These are phyloP conservation scores for Cheilosia vulpina DNA, from an alignment of 2,888 invertebrate genomes.

Conservation along the genomic window DNA sequence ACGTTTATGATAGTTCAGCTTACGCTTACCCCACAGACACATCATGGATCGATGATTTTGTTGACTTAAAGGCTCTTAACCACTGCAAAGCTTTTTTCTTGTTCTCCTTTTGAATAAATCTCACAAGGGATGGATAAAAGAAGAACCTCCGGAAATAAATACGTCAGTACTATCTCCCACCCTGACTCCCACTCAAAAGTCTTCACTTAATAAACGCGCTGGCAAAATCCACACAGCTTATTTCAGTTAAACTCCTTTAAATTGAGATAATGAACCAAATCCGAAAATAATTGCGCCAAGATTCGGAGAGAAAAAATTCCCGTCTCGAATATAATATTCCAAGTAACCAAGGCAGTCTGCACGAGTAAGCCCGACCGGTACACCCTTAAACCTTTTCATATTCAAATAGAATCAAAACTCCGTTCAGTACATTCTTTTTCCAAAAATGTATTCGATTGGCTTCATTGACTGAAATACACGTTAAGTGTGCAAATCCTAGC, in stretches of 20 bases:
- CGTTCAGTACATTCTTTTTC: slow-evolving; percentile 19
- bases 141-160: too few species aligned
- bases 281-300: slow-evolving; percentile 63
- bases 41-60: too few species aligned
- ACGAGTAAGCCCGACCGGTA: not conserved
- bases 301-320: not conserved
- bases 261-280: slow-evolving; percentile 64
- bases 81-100: too few species aligned
- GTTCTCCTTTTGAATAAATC: too few species aligned
- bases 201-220: too few species aligned
- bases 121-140: too few species aligned
- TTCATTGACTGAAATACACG: slow-evolving; percentile 80
- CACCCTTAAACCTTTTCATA: not conserved
- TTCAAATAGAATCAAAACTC: slow-evolving; percentile 34
- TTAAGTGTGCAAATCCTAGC: slow-evolving; percentile 68
- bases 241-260: slow-evolving; percentile 29
- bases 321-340: slow-evolving; percentile 6
- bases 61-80: too few species aligned
- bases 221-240: too few species aligned
- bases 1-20: too few species aligned
- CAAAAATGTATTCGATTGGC: slow-evolving; percentile 78
- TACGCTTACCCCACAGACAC: too few species aligned
- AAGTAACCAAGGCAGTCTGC: slow-evolving; percentile 36
- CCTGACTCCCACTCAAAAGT: too few species aligned
- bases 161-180: too few species aligned